These are phyloP conservation scores for Eurystomus gularis DNA, from an alignment of 2,113 vertebrate species.

Conservation along the genomic window DNA sequence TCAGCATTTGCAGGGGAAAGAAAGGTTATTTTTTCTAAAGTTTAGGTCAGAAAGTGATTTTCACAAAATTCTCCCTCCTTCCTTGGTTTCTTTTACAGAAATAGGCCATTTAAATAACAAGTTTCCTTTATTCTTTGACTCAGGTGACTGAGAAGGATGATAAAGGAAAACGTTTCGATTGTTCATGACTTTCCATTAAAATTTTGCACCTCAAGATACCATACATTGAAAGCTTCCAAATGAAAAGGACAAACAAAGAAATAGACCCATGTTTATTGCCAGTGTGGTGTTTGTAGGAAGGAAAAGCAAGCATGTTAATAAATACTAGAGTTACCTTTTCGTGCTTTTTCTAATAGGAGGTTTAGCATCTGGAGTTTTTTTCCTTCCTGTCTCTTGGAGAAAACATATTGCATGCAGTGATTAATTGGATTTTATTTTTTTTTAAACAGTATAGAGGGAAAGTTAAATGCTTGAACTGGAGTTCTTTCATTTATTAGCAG, in stretches of 20 bases:
- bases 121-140: background rate
- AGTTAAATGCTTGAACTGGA: background rate
- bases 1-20: background rate
- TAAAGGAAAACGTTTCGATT: background rate
- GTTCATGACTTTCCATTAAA: background rate
- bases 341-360: background rate
- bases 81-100: background rate
- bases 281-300: background rate
- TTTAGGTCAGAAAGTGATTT: conserved; percentile 4
- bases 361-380: background rate
- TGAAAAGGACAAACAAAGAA: background rate
- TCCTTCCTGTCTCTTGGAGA: background rate
- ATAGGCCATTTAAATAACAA: background rate
- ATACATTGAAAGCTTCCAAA: background rate
- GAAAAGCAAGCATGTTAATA: background rate
- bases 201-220: background rate
- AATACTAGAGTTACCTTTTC: background rate
- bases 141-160: background rate
- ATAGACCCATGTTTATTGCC: background rate
- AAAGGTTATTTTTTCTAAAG: background rate
- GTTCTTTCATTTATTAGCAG: background rate
- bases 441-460: background rate
- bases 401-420: background rate
- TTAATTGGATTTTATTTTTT: background rate
- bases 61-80: background rate